These are phyloP conservation scores for Plagiodera versicolora DNA, from an alignment of 2,888 invertebrate genomes.

Conservation along the genomic window DNA sequence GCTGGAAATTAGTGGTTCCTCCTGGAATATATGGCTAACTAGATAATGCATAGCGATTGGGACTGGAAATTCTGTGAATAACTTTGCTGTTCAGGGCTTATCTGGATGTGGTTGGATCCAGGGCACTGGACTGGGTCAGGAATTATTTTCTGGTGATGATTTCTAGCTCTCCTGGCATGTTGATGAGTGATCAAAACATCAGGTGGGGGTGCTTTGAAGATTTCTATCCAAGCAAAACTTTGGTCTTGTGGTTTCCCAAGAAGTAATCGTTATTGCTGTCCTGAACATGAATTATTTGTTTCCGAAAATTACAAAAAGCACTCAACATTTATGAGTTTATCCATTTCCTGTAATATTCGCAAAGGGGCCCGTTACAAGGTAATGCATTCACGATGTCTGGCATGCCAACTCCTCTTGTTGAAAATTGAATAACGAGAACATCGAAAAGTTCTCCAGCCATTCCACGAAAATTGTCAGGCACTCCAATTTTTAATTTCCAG, in stretches of 20 bases:
- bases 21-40: not conserved
- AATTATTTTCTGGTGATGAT: too few relatives aligned
- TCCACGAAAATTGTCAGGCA: not conserved
- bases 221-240: too few relatives aligned
- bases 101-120: too few relatives aligned
- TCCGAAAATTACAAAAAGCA: conserved; percentile 18
- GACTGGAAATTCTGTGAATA: not conserved
- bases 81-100: not conserved
- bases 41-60: not conserved
- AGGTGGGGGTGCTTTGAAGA: too few relatives aligned
- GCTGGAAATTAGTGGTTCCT: not conserved
- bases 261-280: conserved; percentile 11
- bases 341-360: not conserved
- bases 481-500: not conserved
- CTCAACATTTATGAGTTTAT: conserved; percentile 24
- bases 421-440: not conserved
- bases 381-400: not conserved
- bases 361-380: not conserved
- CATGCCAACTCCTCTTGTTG: not conserved
- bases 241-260: not conserved
- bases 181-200: too few relatives aligned
- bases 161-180: too few relatives aligned
- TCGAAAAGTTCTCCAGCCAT: not conserved
- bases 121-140: too few relatives aligned
- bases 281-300: conserved; percentile 21